phyloP scores from a whole-genome alignment of 2,113 vertebrate genomes.

The Toxostoma redivivum region DNA sequence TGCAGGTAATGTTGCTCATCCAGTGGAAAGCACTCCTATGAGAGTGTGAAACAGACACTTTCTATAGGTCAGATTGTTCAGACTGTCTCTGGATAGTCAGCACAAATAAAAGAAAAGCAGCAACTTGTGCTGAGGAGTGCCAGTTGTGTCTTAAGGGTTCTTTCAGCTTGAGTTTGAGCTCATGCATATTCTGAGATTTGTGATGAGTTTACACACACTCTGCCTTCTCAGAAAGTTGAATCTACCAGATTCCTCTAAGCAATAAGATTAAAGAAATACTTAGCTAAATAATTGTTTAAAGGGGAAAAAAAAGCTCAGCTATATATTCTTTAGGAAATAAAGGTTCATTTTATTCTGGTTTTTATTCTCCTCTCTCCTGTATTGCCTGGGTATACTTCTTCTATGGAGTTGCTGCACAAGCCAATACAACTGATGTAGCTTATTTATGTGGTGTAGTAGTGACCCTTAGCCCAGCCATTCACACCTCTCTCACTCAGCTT shows the following conservation, averaged over 20 bases:
- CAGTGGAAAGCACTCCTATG: not conserved
- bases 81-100: not conserved
- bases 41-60: not conserved
- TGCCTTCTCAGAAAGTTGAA: not conserved
- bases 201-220: not conserved
- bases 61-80: not conserved
- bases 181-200: not conserved
- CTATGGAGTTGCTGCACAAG: not conserved
- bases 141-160: not conserved
- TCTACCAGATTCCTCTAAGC: not conserved
- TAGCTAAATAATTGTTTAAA: not conserved
- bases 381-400: not conserved
- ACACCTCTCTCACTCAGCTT: not conserved
- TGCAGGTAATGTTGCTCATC: conserved; percentile 83
- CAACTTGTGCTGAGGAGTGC: not conserved
- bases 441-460: not conserved
- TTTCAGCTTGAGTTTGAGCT: not conserved
- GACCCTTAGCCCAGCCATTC: not conserved
- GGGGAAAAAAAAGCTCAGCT: not conserved
- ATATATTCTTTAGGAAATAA: not conserved
- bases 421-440: not conserved
- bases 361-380: not conserved
- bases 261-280: not conserved
- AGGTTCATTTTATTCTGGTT: not conserved
- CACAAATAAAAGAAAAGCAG: not conserved